A percentile compares a stretch with the other conserved stretches of the same genome.
Evolutionary conservation across 2,797 vertebrate species (phyloP).

Genomic region (Choloepus didactylus): DNA sequence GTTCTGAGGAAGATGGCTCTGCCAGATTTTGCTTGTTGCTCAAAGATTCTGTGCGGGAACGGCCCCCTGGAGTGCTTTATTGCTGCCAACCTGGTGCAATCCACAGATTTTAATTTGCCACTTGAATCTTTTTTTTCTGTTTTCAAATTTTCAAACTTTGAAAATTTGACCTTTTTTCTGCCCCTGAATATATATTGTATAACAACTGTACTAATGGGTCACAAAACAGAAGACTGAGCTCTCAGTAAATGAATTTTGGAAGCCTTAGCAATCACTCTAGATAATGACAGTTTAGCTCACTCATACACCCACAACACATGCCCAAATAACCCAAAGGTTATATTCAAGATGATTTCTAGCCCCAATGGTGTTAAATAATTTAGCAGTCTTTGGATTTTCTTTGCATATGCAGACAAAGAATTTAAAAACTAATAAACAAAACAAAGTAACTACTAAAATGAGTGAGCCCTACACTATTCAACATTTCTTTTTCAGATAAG

Average conservation of each 20-base stretch:
- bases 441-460: neutral
- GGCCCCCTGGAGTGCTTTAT: too few relatives aligned
- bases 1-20: too few relatives aligned
- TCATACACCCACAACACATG: neutral
- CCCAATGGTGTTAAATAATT: neutral
- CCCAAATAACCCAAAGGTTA: neutral
- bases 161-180: constrained; percentile 30
- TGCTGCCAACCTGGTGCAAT: neutral
- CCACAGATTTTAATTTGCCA: constrained; percentile 17
- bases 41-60: too few relatives aligned
- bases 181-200: neutral
- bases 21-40: too few relatives aligned
- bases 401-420: neutral
- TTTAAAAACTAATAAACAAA: constrained; percentile 19
- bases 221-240: constrained; percentile 13
- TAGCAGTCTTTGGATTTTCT: neutral
- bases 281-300: neutral
- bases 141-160: neutral
- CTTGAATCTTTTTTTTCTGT: neutral
- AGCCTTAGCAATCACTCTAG: neutral
- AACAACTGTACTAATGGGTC: neutral
- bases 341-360: neutral
- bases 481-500: constrained; percentile 32
- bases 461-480: neutral
- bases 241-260: neutral